A percentile compares a stretch with the other conserved stretches of the same genome.
Conservation (phyloP, 2,888 invertebrate genomes). For the Hartigia nigra region DNA sequence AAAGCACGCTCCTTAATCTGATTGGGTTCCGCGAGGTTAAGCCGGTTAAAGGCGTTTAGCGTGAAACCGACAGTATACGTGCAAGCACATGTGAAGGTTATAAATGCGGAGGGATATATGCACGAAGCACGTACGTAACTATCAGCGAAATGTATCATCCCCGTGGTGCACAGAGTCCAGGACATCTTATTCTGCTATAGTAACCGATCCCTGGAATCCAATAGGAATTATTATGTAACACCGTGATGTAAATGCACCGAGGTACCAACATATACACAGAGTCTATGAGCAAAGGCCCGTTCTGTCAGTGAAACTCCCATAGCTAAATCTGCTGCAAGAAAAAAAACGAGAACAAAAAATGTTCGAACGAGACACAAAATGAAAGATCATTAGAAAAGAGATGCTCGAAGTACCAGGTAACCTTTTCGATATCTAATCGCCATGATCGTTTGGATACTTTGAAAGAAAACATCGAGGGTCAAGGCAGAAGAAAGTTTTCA, state of each 20-base stretch:
- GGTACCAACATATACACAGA: constrained; percentile 1
- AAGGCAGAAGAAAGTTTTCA: background rate
- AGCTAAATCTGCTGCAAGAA: background rate
- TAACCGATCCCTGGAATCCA: constrained; percentile 44
- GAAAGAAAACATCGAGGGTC: background rate
- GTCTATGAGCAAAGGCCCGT: background rate
- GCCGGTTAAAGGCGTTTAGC: constrained; percentile 8
- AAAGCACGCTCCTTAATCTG: constrained; percentile 55
- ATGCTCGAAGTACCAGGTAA: background rate
- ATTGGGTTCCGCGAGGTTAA: constrained; percentile 31
- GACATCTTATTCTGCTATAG: constrained; percentile 40
- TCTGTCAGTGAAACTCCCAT: background rate
- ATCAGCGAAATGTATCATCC: constrained; percentile 50
- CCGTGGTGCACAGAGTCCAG: constrained; percentile 28
- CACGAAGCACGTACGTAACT: constrained; percentile 38
- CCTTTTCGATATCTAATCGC: background rate
- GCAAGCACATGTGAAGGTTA: constrained; percentile 37
- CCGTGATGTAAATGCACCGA: constrained; percentile 43
- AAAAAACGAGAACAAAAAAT: background rate
- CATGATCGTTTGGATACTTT: background rate
- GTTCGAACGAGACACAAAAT: background rate
- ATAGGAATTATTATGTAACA: constrained; percentile 53
- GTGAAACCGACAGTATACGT: constrained; percentile 20
- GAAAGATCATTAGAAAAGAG: background rate
- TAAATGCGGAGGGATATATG: constrained; percentile 38